Percentiles rank a stretch among this genome's conserved stretches.
phyloP scores from a whole-genome alignment of 2,797 vertebrate species.

The Macropus fuliginosus region DNA sequence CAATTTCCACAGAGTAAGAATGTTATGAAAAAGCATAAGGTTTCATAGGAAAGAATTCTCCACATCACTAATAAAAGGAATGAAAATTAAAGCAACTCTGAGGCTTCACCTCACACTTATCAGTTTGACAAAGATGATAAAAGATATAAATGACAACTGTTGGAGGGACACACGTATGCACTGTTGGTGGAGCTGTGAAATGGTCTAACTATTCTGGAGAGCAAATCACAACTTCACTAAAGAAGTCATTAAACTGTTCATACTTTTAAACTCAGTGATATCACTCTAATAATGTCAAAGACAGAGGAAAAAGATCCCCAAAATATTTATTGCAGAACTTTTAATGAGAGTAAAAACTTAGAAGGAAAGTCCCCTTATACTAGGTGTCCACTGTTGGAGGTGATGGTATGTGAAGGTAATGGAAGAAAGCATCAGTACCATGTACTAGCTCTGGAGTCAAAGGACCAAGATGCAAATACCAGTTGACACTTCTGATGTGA shows the following conservation, averaged over 20 bases:
- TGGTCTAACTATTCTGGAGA: background rate
- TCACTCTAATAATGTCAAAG: background rate
- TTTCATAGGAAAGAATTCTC: background rate
- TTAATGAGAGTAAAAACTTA: background rate
- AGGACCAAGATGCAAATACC: background rate
- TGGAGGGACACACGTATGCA: background rate
- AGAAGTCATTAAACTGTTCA: background rate
- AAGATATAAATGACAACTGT: background rate
- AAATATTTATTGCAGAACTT: background rate
- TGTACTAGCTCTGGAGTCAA: background rate
- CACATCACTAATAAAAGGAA: background rate
- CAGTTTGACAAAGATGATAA: background rate
- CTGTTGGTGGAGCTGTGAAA: background rate
- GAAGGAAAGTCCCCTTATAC: background rate
- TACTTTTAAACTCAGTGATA: background rate
- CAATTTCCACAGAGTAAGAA: conserved; percentile 21
- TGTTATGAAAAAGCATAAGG: background rate
- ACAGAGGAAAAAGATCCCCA: background rate
- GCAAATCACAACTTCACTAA: background rate
- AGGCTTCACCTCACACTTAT: background rate
- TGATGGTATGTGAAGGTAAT: background rate
- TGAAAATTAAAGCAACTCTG: background rate
- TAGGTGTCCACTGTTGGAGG: background rate
- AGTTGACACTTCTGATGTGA: background rate
- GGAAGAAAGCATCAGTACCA: background rate